Base-by-base conservation (phyloP, 2,888 invertebrate species). In the Xestia sexstrigata region DNA sequence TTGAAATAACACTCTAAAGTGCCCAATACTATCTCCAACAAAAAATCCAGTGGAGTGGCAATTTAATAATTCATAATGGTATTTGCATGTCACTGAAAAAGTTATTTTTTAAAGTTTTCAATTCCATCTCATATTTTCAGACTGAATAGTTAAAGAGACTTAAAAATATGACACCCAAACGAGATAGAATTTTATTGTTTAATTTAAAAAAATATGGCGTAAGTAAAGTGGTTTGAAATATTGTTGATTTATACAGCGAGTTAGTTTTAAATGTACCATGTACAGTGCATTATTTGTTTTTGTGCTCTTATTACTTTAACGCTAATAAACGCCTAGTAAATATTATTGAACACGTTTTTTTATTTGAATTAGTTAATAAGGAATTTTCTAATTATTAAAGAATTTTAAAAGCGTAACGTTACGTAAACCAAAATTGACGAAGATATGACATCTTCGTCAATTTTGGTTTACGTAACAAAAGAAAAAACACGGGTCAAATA, bases 21-120 rank as follows among this genome's bases (percentile, higher is more conserved):
- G 42, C 55, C 20, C 17, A 45, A 63, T 73, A 39, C 39, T 35
- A n/a, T 30, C 30, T 35, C 17, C 23, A 30, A 39, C 11, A 42
- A 82, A 73, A n/a, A n/a, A n/a, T n/a, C n/a, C n/a, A n/a, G n/a
- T n/a, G n/a, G n/a, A 30, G 39, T 47, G 20, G 23, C 49, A 68
- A 65, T 66, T 78, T 69, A 77, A 84, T 71, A 58, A 77, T 77
- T 82, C n/a, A n/a, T n/a, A n/a, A n/a, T 66, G 62, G 58, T 66
- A 79, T 85, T 84, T 81, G 70, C 71, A 73, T 85, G 69, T 52
- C 45, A 68, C 42, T 62, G 58, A 68, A 81, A 74, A 78, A 76
- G 11, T 70, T 11, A 2, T 67, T 63, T 75, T 86, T 71, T 67
- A 60, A 58, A 13, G 52, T 70, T 63, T 65, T 47, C 30, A 76